Base-by-base conservation (phyloP, 2,113 vertebrate species). In the Tonatia bakeri region DNA sequence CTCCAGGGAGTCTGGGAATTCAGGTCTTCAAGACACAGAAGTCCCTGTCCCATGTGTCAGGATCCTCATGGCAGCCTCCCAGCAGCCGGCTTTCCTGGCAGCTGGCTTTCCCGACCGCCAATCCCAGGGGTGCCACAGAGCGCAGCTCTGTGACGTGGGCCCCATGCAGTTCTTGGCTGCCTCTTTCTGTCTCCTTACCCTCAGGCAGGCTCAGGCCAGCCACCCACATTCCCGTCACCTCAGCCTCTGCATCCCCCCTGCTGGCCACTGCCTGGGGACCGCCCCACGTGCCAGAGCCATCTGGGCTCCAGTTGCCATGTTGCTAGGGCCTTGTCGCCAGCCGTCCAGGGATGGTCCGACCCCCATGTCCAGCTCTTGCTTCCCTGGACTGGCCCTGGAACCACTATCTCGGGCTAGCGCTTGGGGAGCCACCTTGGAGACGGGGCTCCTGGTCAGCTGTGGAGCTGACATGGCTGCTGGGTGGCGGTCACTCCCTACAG, bases 91-190 rank as follows among this genome's bases (percentile, higher is more conserved):
- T 43, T 43, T 43, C 43, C 43, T 10, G 9, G 47, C 43, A 43
- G 43, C 43, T 8, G 0, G 7, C 26, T 9, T 33, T 14, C 43
- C 28, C 4, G 16, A 0, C 5, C 17, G 5, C 50, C 24, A 40
- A 36, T 14, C 26, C 65, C 40, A 24, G 84, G 4, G 83, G 54
- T 11, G 24, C 15, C 12, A 11, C 3, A 7, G 80, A 64, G 54
- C 16, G 3, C 16, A 64, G 79, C 56, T 31, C 12, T 64, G 61
- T 14, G 12, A 13, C 2, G 12, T 31, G 28, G 28, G 61, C 61
- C 28, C 15, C 28, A 15, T 1, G 24, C 10, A 1, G 59, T 16
- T 19, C 70, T 33, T 56, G 50, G 28, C 40, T 38, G 0, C 50
- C 36, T 31, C 11, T 22, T 40, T n/a, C 67, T 40, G 4, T 15